Evolutionary conservation across 2,797 vertebrate species (phyloP).

Genomic region (Hydrocynus forskahlii): DNA sequence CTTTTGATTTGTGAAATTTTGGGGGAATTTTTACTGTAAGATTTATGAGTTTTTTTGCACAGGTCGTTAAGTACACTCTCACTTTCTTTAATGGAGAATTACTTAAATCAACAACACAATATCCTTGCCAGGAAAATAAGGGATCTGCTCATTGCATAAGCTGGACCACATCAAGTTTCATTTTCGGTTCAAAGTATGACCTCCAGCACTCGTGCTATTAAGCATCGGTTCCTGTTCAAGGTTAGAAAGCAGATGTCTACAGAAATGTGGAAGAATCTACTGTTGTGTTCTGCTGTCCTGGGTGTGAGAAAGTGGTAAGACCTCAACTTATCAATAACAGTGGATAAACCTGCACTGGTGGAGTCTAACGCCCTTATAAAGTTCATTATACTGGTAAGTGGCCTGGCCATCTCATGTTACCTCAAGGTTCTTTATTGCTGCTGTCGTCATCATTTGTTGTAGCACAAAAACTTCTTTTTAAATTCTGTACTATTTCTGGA

Average conservation of each 20-base stretch:
- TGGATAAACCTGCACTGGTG: not conserved
- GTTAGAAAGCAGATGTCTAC: conserved; percentile 9
- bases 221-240: conserved; percentile 45
- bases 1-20: not conserved
- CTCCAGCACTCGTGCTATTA: not conserved
- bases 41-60: not conserved
- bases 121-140: not conserved
- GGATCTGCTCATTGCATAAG: conserved; percentile 11
- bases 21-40: not conserved
- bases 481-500: not conserved
- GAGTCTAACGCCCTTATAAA: not conserved
- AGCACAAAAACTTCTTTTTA: too few species aligned
- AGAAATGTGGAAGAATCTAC: not conserved
- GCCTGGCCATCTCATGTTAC: not conserved
- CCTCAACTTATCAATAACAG: not conserved
- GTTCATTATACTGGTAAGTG: conserved; percentile 28
- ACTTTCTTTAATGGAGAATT: not conserved
- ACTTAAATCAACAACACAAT: not conserved
- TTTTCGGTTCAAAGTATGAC: conserved; percentile 19
- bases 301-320: conserved; percentile 1
- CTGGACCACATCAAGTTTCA: conserved; percentile 16
- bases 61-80: not conserved
- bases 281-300: not conserved
- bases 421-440: not conserved
- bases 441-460: not conserved